Evolutionary conservation across 1,140 invertebrate species (phyloP).

Genomic region (Mya arenaria): DNA sequence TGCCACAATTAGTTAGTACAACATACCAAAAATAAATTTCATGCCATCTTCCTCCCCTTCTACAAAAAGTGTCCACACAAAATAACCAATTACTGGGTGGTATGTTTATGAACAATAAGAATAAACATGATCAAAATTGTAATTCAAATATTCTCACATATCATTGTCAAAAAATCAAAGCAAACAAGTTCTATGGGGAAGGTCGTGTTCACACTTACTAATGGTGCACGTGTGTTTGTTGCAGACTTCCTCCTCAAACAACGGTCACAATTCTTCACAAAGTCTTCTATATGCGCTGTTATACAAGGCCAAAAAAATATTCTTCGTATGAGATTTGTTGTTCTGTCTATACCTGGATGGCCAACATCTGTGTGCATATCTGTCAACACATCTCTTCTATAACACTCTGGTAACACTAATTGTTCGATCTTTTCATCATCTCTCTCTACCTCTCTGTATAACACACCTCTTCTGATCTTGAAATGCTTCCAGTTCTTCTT

Average conservation of each 20-base stretch:
- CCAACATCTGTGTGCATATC: constrained; percentile 33
- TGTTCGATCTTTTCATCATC: neutral
- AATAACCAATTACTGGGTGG: too few species aligned
- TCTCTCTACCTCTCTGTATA: neutral
- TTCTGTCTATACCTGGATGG: constrained; percentile 20
- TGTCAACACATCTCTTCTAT: constrained; percentile 8
- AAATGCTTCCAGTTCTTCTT: constrained; percentile 7
- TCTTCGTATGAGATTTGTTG: neutral
- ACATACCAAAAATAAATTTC: too few species aligned
- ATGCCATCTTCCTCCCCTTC: too few species aligned
- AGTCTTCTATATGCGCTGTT: constrained; percentile 9
- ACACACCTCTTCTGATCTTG: constrained; percentile 5
- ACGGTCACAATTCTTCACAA: constrained; percentile 12
- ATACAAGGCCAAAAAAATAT: constrained; percentile 13
- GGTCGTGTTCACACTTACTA: too few species aligned
- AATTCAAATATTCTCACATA: too few species aligned
- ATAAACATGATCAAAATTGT: too few species aligned
- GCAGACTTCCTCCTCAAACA: too few species aligned
- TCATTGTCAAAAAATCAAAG: constrained; percentile 12
- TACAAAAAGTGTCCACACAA: too few species aligned
- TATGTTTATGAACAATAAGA: too few species aligned
- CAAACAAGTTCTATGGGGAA: too few species aligned
- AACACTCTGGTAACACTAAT: constrained; percentile 14
- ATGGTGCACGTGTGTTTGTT: too few species aligned
- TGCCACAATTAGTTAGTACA: too few species aligned